A percentile compares a stretch with the other conserved stretches of the same genome.
These are phyloP conservation scores for Cephus runcator DNA, from an alignment of 2,888 invertebrate species.

Conservation along the genomic window DNA sequence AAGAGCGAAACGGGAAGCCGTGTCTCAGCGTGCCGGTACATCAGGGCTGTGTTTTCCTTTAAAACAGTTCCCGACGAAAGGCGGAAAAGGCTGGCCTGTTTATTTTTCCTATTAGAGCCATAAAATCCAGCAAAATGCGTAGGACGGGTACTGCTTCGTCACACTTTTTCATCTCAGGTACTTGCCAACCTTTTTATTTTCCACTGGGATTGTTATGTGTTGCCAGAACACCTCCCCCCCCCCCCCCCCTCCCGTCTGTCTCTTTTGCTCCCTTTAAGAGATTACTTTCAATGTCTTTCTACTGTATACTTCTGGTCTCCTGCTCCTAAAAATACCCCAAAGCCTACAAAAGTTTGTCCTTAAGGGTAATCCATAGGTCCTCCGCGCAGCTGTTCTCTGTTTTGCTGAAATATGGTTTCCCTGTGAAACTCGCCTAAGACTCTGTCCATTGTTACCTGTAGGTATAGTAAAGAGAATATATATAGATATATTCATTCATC, in stretches of 20 bases:
- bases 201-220: background rate
- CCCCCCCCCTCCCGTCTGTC: background rate
- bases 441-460: background rate
- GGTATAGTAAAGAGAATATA: background rate
- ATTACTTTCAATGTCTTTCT: background rate
- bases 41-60: background rate
- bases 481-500: background rate
- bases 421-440: background rate
- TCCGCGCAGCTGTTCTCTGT: background rate
- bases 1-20: background rate
- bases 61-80: background rate
- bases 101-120: conserved; percentile 28
- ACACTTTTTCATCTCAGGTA: background rate
- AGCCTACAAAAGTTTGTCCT: background rate
- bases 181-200: background rate
- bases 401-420: background rate
- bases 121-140: background rate
- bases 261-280: background rate
- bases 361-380: background rate
- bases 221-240: background rate
- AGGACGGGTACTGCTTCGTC: background rate
- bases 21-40: background rate
- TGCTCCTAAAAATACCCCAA: background rate
- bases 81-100: conserved; percentile 29
- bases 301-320: background rate